Conservation (phyloP, 23 tunicate genomes). For the Aplidium turbinatum region DNA sequence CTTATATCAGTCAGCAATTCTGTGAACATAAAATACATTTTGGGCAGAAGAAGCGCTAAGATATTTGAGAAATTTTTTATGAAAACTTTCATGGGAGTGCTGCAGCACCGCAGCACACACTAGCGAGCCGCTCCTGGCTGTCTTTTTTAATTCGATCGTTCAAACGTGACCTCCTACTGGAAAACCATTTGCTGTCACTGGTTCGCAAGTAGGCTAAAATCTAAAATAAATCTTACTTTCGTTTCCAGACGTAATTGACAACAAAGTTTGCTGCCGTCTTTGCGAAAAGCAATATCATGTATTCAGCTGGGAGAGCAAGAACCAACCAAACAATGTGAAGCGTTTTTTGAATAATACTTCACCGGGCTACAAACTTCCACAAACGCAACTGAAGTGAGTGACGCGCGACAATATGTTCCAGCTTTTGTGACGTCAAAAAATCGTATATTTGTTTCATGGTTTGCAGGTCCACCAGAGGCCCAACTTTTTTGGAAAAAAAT, state of each 20-base stretch:
- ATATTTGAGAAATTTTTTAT: too few species aligned
- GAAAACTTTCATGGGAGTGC: too few species aligned
- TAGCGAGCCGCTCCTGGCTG: not conserved
- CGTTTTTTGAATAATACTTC: constrained; percentile 28
- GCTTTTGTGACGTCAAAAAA: not conserved
- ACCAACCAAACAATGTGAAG: constrained; percentile 55
- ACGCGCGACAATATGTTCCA: not conserved
- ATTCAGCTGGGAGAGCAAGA: constrained; percentile 50
- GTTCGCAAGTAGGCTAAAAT: too few species aligned
- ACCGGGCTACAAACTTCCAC: constrained; percentile 39
- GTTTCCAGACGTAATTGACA: constrained; percentile 47
- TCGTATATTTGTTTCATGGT: not conserved
- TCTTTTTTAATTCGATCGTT: not conserved
- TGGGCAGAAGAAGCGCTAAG: too few species aligned
- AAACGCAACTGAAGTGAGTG: constrained; percentile 48
- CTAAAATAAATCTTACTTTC: too few species aligned
- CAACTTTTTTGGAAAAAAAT: constrained; percentile 59
- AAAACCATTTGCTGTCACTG: not conserved
- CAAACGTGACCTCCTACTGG: not conserved
- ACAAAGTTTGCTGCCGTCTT: constrained; percentile 41
- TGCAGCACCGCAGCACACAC: too few species aligned
- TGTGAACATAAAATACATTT: too few species aligned
- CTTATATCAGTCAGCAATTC: too few species aligned
- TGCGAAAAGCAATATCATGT: constrained; percentile 48
- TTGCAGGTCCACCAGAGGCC: constrained; percentile 15